These are phyloP conservation scores for Helostoma temminkii DNA, from an alignment of 2,797 vertebrate genomes.

Conservation along the genomic window DNA sequence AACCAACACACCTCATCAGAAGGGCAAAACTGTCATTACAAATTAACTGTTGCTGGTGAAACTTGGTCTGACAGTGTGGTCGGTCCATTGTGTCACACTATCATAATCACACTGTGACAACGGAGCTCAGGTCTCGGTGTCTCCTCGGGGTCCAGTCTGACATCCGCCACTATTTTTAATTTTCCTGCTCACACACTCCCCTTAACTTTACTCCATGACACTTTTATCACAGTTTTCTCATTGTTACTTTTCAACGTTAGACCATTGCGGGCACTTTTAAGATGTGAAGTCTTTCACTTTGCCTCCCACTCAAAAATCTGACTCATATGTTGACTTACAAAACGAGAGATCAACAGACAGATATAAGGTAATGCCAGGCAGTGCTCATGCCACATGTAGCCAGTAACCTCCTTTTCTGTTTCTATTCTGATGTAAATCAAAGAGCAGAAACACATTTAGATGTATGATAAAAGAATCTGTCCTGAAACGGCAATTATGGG, in stretches of 20 bases:
- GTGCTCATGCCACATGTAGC: conserved; percentile 1
- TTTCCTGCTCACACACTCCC: conserved; percentile 2
- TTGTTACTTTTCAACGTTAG: neutral
- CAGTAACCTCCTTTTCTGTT: conserved; percentile 14
- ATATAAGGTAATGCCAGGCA: conserved; percentile 4
- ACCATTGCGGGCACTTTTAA: neutral
- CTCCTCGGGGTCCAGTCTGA: conserved; percentile 33
- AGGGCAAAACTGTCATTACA: conserved; percentile 72
- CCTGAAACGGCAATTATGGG: neutral
- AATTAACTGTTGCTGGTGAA: conserved; percentile 41
- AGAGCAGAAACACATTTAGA: neutral
- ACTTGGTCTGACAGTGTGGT: conserved; percentile 75
- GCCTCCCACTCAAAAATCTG: conserved; percentile 24
- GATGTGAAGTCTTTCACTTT: conserved; percentile 11
- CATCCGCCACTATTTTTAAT: neutral
- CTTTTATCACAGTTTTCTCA: neutral
- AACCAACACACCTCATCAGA: conserved; percentile 43
- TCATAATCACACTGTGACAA: conserved; percentile 44
- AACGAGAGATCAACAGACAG: neutral
- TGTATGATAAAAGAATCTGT: conserved; percentile 1
- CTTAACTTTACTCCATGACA: conserved; percentile 12
- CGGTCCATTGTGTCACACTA: conserved; percentile 51
- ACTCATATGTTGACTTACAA: conserved; percentile 23
- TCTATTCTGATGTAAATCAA: neutral
- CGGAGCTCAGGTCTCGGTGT: neutral